Percentiles rank a stretch among this genome's conserved stretches.
Evolutionary conservation across 2,797 vertebrate species (phyloP).

Genomic region (Schizothorax lantsangensis): DNA sequence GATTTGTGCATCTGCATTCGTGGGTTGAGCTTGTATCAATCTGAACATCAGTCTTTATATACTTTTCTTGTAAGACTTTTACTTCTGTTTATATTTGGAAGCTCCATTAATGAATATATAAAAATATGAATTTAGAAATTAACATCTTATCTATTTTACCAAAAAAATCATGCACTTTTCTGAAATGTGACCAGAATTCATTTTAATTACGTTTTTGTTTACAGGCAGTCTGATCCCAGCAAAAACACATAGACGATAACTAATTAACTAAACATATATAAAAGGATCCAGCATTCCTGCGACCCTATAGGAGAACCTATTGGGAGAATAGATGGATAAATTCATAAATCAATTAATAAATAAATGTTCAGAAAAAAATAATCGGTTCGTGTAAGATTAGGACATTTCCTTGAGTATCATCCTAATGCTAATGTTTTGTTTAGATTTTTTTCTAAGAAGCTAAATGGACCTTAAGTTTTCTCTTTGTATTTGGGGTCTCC

Average conservation of each 20-base stretch:
- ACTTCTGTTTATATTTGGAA: neutral
- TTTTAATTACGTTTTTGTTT: neutral
- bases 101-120: neutral
- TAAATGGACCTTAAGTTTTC: no score
- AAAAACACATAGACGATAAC: neutral
- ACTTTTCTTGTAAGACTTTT: neutral
- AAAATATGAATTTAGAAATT: neutral
- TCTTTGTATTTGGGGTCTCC: neutral
- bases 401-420: neutral
- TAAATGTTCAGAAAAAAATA: neutral
- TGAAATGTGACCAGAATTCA: neutral
- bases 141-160: no score
- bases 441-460: no score
- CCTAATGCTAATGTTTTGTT: no score
- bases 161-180: neutral
- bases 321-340: neutral
- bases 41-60: neutral
- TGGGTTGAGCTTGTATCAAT: neutral
- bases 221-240: neutral
- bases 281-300: neutral
- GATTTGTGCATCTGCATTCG: conserved; percentile 7
- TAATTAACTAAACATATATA: neutral
- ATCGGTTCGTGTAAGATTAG: neutral
- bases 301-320: no score
- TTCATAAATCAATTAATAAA: neutral